Conservation (phyloP, 1,140 invertebrate species). For the Phenacoccus solenopsis region DNA sequence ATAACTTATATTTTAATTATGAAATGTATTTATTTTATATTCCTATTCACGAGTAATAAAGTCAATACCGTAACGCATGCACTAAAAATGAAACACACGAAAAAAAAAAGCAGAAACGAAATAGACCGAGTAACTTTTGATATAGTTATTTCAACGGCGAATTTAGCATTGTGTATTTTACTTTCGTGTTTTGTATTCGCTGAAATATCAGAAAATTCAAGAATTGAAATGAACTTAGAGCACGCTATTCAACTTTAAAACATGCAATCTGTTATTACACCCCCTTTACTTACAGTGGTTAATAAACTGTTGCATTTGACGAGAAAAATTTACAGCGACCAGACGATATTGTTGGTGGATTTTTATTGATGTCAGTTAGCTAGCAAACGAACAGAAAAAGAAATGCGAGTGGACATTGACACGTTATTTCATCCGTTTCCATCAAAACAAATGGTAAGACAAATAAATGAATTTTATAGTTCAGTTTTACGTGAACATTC, state of each 20-base stretch:
- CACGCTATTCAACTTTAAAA: slow-evolving; percentile 18
- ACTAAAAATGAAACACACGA: background rate
- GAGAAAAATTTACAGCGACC: too few species aligned
- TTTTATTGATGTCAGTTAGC: too few species aligned
- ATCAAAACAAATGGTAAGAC: too few species aligned
- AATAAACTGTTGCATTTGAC: background rate
- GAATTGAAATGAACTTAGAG: slow-evolving; percentile 15
- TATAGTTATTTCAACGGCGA: slow-evolving; percentile 13
- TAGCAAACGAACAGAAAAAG: too few species aligned
- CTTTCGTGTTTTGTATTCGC: slow-evolving; percentile 10
- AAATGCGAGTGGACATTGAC: too few species aligned
- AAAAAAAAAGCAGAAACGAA: background rate
- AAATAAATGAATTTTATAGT: too few species aligned
- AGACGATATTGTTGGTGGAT: too few species aligned
- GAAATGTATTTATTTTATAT: too few species aligned
- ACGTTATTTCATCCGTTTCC: too few species aligned
- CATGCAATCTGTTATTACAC: slow-evolving; percentile 12
- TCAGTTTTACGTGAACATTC: too few species aligned
- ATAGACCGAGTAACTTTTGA: slow-evolving; percentile 5
- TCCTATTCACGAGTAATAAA: background rate
- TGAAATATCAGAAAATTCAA: slow-evolving; percentile 17
- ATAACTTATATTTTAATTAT: too few species aligned
- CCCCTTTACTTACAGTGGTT: background rate
- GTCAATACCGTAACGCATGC: background rate
- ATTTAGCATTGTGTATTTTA: slow-evolving; percentile 18